Evolutionary conservation across 1,140 invertebrate genomes (phyloP), one percentile per base, ranked within the genome.

Genomic region (Capitella teleta): DNA sequence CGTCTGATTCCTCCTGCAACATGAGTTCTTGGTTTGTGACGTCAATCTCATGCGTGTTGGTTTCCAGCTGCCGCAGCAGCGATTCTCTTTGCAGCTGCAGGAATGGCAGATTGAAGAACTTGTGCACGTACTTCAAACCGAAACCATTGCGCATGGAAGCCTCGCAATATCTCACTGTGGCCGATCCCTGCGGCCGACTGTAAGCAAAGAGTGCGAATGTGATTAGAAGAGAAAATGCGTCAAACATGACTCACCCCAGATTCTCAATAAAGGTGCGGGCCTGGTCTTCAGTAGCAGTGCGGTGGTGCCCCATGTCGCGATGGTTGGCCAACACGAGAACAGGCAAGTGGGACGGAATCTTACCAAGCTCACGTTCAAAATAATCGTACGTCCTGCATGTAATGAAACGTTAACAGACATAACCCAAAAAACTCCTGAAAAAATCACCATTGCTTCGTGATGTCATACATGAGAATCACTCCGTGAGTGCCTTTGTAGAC

Each of bases 111-210:
- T 94, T 96, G 60, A 97, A 87, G 72, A 96, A 97, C 74, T 91
- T 92, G 73, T 98, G 89, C 28, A 98, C 73, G 51, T 92, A 79
- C 70, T 90, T 87, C 40, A 97, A 70, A 25, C 93, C 93, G 77
- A 94, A 96, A 8, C 90, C 89, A 77, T 95, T 96, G 62, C 88
- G 80, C 92, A 97, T 96, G 2, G 91, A 96, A 1, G 87, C 81
- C 67, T 95, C 89, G 2, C 87, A 83, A 66, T 91, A 95, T 43
- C 88, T 77, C 23, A 94, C 78, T 64, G 85, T 79, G 1, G 80
- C 82, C 50, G 74, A 68, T 37, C 64, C 70, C 47, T 62, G 58
- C 6, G 69, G 63, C 54, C 77, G 78, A 18, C 38, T 40, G 16
- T 2, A 14, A 14, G 25, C 38, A 40, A 40, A 10, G 6, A 3